Evolutionary conservation across 53 echinoderm and acorn worm genomes (phyloP), one percentile per base, ranked within the genome.

Genomic region (Henricia sp.): DNA sequence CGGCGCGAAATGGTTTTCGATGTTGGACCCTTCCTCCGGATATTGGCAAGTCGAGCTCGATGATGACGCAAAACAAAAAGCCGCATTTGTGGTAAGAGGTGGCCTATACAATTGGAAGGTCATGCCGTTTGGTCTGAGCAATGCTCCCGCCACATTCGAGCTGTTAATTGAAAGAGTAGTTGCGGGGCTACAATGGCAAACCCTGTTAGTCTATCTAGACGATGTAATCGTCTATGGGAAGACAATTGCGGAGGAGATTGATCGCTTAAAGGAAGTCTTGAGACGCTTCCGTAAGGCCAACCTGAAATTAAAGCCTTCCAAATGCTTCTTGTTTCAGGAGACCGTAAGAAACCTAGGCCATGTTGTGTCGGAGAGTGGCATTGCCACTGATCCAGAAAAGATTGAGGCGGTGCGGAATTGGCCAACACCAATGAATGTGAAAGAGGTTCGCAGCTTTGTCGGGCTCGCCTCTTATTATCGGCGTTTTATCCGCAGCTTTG

Each of bases 1-100:
- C 23, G 85, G 85, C 24, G 68, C 90, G 34, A 51, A 29, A 39
- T 89, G 90, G 90, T 90, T 90, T 68, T 90, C 90, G 9, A 90
- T 85, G 9, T 58, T 90, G 10, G 90, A 86, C 23, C 62, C n/a
- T 84, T 66, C 84, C 6, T 55, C 32, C 14, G 76, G 86, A 17
- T 78, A 90, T 62, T 80, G 90, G 90, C 90, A 90, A 33, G 82
- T 91, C 9, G 86, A 86, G 20, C 33, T 86, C 3, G 86, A 71
- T 10, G 73, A 86, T 4, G 73, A 85, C 6, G 90, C 80, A 3
- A 84, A 63, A 40, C 50, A 91, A 43, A 91, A 86, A 50, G 39
- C 91, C 1, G 82, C 80, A 20, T 86, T 86, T 63, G 71, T 80
- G 10, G 86, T 85, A n/a, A 17, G 90, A 20, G 85, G 86, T 36